Percentiles rank a stretch among this genome's conserved stretches.
Evolutionary conservation across 2,888 invertebrate genomes (phyloP).

Genomic region (Apotomis turbidana): DNA sequence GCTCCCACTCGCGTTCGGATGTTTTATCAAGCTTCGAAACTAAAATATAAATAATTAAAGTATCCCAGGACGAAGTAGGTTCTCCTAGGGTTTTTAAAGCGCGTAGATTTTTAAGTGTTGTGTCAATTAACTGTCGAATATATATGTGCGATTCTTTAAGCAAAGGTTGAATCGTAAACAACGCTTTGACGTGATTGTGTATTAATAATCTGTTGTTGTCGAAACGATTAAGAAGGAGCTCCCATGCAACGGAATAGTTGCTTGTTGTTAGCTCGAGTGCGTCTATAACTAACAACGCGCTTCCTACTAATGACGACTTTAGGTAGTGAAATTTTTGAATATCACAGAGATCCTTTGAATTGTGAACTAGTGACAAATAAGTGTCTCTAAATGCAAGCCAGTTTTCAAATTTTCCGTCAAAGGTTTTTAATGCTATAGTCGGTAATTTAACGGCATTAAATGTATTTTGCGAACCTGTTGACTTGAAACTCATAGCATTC

Average conservation of each 20-base stretch:
- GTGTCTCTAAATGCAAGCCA: constrained; percentile 5
- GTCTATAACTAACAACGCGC: constrained; percentile 6
- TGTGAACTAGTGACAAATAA: constrained; percentile 6
- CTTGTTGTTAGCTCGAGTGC: constrained; percentile 4
- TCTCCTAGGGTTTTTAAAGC: constrained; percentile 25
- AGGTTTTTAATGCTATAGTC: not conserved
- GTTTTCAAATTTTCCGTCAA: not conserved
- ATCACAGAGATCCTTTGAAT: not conserved
- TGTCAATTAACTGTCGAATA: not conserved
- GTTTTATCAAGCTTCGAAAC: constrained; percentile 21
- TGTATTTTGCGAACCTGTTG: not conserved
- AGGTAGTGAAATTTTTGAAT: constrained; percentile 5
- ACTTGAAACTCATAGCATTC: not conserved
- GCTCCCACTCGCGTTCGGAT: constrained; percentile 33
- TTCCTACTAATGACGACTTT: constrained; percentile 11
- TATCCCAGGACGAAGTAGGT: constrained; percentile 29
- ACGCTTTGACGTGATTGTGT: not conserved
- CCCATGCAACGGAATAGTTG: constrained; percentile 1
- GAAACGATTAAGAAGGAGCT: constrained; percentile 6
- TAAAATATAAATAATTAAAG: constrained; percentile 27
- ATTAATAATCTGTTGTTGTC: constrained; percentile 3
- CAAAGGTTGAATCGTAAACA: not conserved
- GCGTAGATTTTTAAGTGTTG: constrained; percentile 1
- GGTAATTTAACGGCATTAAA: not conserved
- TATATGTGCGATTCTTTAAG: not conserved